Evolutionary conservation across 2,888 invertebrate species (phyloP), one percentile per base, ranked within the genome.

Genomic region (Litoditis marina): DNA sequence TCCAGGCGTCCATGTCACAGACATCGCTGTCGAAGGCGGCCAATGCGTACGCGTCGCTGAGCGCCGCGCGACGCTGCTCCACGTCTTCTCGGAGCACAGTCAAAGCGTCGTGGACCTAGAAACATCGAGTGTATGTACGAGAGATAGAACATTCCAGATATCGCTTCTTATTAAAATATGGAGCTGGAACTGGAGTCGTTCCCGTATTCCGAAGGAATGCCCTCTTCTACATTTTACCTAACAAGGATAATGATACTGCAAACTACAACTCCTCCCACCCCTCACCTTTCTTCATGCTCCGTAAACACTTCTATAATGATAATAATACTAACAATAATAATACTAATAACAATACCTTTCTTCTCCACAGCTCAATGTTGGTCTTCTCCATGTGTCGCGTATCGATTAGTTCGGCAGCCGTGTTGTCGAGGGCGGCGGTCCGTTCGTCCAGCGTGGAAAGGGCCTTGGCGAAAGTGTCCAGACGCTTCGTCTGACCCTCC

Each of bases 21-120:
- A 92, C 92, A 84, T 95, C 94, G 34, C 94, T 87, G 31, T 91
- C 89, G 85, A 95, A 95, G 85, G 92, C 92, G 0, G 92, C 91
- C 77, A 92, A 90, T 3, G 92, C 86, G 27, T 92, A 85, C 0
- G 90, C 89, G 68, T 91, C 90, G 34, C 88, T 88, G n/a, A 96
- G 85, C 65, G 88, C 87, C 53, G 86, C 86, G 64, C 89, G 88
- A 13, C 91, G 88, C 0, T 87, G 85, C 0, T 86, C 87, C 71
- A 91, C 89, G 34, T 90, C 83, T 60, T 88, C 88, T 83, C 89
- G 88, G 11, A 85, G 81, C 25, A 81, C 67, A 8, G 74, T 82
- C 16, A 77, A 57, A 8, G 73, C 72, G 5, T 68, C 70, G 47
- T 70, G 76, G 27, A 78, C 75, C 71, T 59, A 31, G 8, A 54